Evolutionary conservation across 2,797 vertebrate genomes (phyloP), one percentile per base, ranked within the genome.

Genomic region (Cuniculus paca): DNA sequence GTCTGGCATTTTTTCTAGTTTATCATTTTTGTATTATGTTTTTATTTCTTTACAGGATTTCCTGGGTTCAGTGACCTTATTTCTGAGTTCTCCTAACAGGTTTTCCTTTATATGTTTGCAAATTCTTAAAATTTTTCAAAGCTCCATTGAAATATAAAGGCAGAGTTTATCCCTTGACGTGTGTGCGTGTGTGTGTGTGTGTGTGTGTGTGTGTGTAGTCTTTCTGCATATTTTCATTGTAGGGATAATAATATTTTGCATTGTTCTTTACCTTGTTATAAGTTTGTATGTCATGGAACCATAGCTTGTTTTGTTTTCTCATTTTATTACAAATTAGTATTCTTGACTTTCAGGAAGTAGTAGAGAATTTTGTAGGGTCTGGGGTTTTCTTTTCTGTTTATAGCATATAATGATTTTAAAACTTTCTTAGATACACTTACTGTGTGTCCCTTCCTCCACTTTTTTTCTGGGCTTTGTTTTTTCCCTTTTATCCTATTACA

Each of bases 311-410:
- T 92, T 20, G 60, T 61, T 93, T 92, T 26, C 2, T 93, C 31
- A 34, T 72, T 90, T 93, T 39, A 78, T 82, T 54, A 56, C n/a
- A 36, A 77, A 82, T 93, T n/a, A 26, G 14, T 31, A 90, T 90
- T 80, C 34, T 16, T 74, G 52, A 77, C 80, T 90, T 95, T 90
- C 6, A 87, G 34, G 2, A 93, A 52, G 39, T 6, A 90, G 39
- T 52, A 84, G 56, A 87, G 22, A 10, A 17, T 34, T 31, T 79
- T 84, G n/a, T 72, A 82, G 20, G 28, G 4, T 26, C 54, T 42
- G 14, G 52, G 48, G 10, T 34, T 88, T 58, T 48, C 12, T 77
- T 70, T 74, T 74, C 17, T 91, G 6, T 93, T 93, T n/a, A 6
- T 70, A 19, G 61, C 20, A 81, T 7, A 26, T 4, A 78, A 42